Evolutionary conservation across 1,140 invertebrate species (phyloP).

Genomic region (Caenorhabditis briggsae): DNA sequence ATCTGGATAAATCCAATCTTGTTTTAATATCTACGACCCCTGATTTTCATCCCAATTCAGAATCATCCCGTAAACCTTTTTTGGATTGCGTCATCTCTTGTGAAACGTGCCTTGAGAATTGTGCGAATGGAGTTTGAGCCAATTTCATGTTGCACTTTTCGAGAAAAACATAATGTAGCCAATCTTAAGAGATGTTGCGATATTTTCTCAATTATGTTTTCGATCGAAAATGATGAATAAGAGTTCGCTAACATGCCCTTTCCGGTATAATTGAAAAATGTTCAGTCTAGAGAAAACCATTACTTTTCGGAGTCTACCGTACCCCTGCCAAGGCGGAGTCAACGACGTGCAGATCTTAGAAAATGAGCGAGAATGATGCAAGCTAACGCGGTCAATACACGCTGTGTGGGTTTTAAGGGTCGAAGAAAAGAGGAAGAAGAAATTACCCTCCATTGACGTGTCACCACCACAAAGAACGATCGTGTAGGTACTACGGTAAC

Average conservation of each 20-base stretch:
- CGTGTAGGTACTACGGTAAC: slow-evolving; percentile 21
- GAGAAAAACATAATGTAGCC: neutral
- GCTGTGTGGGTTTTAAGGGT: slow-evolving; percentile 46
- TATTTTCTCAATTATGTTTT: slow-evolving; percentile 16
- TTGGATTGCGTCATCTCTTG: no score
- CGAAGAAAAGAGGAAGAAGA: neutral
- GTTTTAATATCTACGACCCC: no score
- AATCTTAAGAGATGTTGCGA: neutral
- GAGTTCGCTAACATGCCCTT: neutral
- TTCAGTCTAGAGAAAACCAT: neutral
- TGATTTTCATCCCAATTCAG: no score
- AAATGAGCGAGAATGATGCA: slow-evolving; percentile 45
- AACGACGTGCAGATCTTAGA: neutral
- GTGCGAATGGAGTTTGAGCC: no score
- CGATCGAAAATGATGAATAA: neutral
- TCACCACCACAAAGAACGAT: slow-evolving; percentile 36
- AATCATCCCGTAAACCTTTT: no score
- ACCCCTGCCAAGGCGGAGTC: neutral
- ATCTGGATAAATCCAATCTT: no score
- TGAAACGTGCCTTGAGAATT: no score
- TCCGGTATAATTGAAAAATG: neutral
- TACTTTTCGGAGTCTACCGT: neutral
- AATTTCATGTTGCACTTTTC: neutral
- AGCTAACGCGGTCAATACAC: slow-evolving; percentile 44
- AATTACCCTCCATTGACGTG: slow-evolving; percentile 40